Base-by-base conservation (phyloP, 1,140 invertebrate species). In the Zaprionus africanus region DNA sequence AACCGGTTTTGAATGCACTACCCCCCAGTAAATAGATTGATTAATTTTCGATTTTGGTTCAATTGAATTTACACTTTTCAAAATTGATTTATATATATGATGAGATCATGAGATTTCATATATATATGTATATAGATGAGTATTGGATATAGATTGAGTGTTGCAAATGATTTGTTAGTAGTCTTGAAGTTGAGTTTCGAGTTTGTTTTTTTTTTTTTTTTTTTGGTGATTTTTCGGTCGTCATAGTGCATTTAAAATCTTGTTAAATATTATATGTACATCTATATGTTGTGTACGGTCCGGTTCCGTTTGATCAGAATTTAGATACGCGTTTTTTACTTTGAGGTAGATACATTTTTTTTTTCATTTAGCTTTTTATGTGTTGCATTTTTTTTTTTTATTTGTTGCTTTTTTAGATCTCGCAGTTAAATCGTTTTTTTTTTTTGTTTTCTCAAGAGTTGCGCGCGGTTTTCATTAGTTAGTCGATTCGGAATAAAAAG, bases 1-100 rank as follows among this genome's bases (percentile, higher is more conserved):
- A 88, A 90, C 85, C 81, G 84, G 71, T 88, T 88, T 88, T 90
- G 85, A 88, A 88, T 88, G 84, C 84, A 88, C 84, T 88, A 88
- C 81, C 83, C 84, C 82, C 75, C 74, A 78, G 28, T 57, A 46
- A 38, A 72, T 70, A 63, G 43, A 51, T 63, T 28, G 36, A 11
- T 46, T 34, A 9, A 41, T 28, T 73, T 72, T 73, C 69, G 17
- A 60, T 54, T 77, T 73, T 69, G 49, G 36, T 46, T 65, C 51
- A 65, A 65, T 68, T 41, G 15, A 26, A 41, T 28, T 64, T 54
- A 54, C 36, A 61, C 38, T 64, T 65, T 65, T 76, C 69, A 72
- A 36, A 53, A 61, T 68, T 61, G 6, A 68, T 56, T 56, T 24
- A 15, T 34, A 58, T 58, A 36, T 57, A 36, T 58, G 2, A 34